These are phyloP conservation scores for Diarsia dahlii DNA, from an alignment of 2,888 invertebrate species.

Conservation along the genomic window DNA sequence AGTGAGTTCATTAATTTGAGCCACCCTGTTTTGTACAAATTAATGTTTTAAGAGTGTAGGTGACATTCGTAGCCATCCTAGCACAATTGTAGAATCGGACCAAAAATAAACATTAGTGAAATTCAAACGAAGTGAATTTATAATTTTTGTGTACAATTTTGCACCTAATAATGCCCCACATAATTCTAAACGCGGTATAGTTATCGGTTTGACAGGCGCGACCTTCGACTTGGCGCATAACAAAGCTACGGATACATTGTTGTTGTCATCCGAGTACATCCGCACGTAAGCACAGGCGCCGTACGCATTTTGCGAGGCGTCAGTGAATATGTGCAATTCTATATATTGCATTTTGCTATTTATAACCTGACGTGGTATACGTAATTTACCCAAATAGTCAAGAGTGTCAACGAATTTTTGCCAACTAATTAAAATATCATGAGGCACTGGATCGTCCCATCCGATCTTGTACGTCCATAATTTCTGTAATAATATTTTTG, in stretches of 20 bases:
- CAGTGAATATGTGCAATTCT: neutral
- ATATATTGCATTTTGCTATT: no score
- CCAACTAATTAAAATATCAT: constrained; percentile 11
- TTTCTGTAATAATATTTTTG: constrained; percentile 16
- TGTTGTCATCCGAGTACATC: neutral
- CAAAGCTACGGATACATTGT: neutral
- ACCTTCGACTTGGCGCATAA: constrained; percentile 7
- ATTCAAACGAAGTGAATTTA: neutral
- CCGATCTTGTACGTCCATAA: constrained; percentile 11
- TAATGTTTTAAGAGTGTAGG: constrained; percentile 2
- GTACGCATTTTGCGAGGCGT: constrained; percentile 1
- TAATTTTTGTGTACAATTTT: neutral
- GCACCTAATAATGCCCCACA: neutral
- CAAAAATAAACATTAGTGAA: neutral
- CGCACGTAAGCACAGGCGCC: constrained; percentile 4
- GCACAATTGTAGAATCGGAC: constrained; percentile 11
- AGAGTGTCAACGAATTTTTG: constrained; percentile 11
- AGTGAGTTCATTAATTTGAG: constrained; percentile 6
- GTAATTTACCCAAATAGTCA: constrained; percentile 1
- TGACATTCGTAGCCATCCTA: constrained; percentile 7
- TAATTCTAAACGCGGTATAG: constrained; percentile 12
- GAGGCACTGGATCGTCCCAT: constrained; percentile 16
- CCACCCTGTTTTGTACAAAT: neutral
- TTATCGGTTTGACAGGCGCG: neutral
- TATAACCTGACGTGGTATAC: constrained; percentile 3